Conservation (phyloP, 2,113 vertebrate genomes). For the Tonatia bakeri region DNA sequence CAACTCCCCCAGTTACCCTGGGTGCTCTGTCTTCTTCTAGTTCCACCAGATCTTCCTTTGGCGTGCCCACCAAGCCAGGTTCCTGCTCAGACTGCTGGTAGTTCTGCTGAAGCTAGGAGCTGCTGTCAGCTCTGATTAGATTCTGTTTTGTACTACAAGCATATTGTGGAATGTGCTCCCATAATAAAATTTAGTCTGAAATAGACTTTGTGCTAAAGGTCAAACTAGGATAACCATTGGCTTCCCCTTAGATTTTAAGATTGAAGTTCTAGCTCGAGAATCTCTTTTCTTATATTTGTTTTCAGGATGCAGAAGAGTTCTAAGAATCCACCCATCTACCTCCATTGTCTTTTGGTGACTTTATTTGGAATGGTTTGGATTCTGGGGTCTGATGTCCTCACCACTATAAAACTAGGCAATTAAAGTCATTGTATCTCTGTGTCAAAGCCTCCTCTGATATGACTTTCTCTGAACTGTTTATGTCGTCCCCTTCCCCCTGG, state of each 20-base stretch:
- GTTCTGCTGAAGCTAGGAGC: neutral
- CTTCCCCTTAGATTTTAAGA: slow-evolving; percentile 20
- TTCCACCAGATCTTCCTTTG: neutral
- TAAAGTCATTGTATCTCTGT: neutral
- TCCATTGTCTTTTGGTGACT: neutral
- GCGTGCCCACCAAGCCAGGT: neutral
- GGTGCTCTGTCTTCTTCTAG: neutral
- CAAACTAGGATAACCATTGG: slow-evolving; percentile 13
- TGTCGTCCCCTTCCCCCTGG: neutral
- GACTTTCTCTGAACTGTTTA: neutral
- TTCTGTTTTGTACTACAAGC: slow-evolving; percentile 16
- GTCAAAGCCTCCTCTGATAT: neutral
- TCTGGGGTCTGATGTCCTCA: neutral
- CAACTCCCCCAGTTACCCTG: neutral
- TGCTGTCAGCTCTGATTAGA: slow-evolving; percentile 36
- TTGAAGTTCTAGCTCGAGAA: neutral
- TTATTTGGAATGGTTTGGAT: neutral
- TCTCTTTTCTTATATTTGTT: neutral
- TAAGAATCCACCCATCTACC: neutral
- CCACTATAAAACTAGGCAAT: neutral
- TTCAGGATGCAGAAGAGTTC: neutral
- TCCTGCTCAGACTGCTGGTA: neutral
- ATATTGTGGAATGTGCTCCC: neutral
- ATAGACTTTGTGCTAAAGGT: slow-evolving; percentile 47
- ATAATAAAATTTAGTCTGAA: slow-evolving; percentile 48